Conservation (phyloP, 2,888 invertebrate species). For the Macrophya annulata region DNA sequence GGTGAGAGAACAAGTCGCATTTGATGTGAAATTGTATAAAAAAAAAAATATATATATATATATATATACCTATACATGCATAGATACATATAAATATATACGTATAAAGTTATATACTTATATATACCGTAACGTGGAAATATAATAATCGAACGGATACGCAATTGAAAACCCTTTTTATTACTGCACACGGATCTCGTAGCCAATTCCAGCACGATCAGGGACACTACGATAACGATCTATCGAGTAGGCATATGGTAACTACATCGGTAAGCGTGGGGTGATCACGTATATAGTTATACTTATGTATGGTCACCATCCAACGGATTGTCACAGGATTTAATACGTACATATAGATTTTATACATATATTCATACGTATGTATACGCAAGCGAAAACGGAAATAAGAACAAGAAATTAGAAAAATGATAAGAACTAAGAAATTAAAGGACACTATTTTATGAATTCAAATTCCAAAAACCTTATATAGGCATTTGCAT, state of each 20-base stretch:
- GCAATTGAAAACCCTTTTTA: conserved; percentile 28
- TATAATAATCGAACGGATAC: not conserved
- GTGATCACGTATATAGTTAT: not conserved
- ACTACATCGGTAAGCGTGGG: conserved; percentile 17
- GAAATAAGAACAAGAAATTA: not conserved
- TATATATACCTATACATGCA: not conserved
- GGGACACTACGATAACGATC: conserved; percentile 39
- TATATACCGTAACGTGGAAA: not conserved
- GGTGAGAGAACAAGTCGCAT: too few species aligned
- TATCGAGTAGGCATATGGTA: conserved; percentile 41
- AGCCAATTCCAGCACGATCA: conserved; percentile 31
- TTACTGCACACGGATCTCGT: conserved; percentile 12
- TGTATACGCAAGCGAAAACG: too few species aligned
- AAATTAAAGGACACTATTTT: too few species aligned
- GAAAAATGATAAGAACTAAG: too few species aligned
- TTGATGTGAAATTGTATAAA: too few species aligned
- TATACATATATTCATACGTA: not conserved
- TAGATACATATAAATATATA: not conserved
- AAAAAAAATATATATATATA: too few species aligned
- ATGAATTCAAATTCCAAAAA: too few species aligned
- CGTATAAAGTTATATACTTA: not conserved
- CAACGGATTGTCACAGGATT: conserved; percentile 25
- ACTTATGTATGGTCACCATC: not conserved
- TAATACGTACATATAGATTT: not conserved
- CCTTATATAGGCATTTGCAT: too few species aligned